phyloP scores from a whole-genome alignment of 2,888 invertebrate genomes.

The Amitus sp. region DNA sequence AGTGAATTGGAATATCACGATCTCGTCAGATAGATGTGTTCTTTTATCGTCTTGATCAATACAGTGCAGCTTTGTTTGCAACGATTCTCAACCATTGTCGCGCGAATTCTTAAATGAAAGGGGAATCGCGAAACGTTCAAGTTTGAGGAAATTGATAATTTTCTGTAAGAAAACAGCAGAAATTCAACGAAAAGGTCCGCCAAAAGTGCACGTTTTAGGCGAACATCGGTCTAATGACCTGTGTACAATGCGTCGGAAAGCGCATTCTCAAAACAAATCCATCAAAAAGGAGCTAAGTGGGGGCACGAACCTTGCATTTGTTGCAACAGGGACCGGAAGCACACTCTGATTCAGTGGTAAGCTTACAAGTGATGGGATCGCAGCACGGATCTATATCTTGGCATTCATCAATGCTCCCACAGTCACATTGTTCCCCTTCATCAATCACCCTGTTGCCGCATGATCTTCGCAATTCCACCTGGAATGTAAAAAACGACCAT shows the following conservation, averaged over 20 bases:
- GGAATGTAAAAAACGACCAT: conserved; percentile 29
- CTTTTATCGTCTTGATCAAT: too few species aligned
- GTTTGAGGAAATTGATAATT: too few species aligned
- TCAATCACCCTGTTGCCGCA: conserved; percentile 97
- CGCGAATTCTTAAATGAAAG: too few species aligned
- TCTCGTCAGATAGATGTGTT: too few species aligned
- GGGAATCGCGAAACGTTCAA: too few species aligned
- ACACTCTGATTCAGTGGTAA: conserved; percentile 94
- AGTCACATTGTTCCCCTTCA: conserved; percentile 97
- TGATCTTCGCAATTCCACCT: conserved; percentile 76
- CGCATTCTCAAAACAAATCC: conserved; percentile 13
- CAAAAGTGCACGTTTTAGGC: conserved; percentile 13
- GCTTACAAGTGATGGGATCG: conserved; percentile 95
- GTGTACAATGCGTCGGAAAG: conserved; percentile 33
- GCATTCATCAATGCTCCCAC: conserved; percentile 92
- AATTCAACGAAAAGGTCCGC: conserved; percentile 23
- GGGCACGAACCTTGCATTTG: conserved; percentile 79
- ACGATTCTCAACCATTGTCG: too few species aligned
- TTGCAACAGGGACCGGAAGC: conserved; percentile 92
- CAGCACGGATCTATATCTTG: conserved; percentile 91
- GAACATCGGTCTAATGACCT: conserved; percentile 15
- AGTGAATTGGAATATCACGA: too few species aligned
- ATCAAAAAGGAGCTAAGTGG: conserved; percentile 16
- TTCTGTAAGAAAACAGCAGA: conserved; percentile 21
- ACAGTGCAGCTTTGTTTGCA: too few species aligned